Base-by-base conservation (phyloP, 2,888 invertebrate genomes). In the Lasioglossum morio region DNA sequence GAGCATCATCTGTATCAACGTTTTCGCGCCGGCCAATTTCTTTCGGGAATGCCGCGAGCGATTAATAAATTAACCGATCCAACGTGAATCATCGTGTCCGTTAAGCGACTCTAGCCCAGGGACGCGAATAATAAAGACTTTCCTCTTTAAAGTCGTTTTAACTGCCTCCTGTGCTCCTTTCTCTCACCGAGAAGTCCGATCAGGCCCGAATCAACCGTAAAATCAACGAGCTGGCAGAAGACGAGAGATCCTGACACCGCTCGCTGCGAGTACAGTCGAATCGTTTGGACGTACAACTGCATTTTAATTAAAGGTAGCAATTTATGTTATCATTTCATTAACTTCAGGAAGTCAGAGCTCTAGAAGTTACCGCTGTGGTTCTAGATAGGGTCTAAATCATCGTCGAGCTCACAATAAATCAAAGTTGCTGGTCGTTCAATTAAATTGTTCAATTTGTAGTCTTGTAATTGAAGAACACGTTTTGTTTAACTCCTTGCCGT, bases 131-230 rank as follows among this genome's bases (percentile, higher is more conserved):
- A 90, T 85, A 78, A 84, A 87, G 86, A 79, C 85, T 86, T 89
- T 89, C 87, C 85, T 82, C 81, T 89, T 84, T 80, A 83, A 84
- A 85, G 63, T 69, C 82, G 48, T 72, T 83, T 90, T 87, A 88
- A 89, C 88, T 85, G 78, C 74, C 72, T 72, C 60, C 76, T 60
- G 82, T 69, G 80, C 53, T 77, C 76, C 80, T 81, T 83, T 80
- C 81, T 86, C 80, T 34, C 46, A 40, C 34, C 48, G 57, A 14
- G 46, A 3, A 57, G 72, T 78, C 57, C 76, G 70, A 46, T 40
- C 23, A 76, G 69, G 30, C 73, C 46, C 43, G 70, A 84, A 79
- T 40, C 72, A 75, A 89, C 79, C 89, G 82, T 87, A 87, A 87
- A 89, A 86, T 81, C 83, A 76, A 27, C 69, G 43, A 74, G 63